phyloP scores from a whole-genome alignment of 2,888 invertebrate species.

The Herminia tarsipennalis region DNA sequence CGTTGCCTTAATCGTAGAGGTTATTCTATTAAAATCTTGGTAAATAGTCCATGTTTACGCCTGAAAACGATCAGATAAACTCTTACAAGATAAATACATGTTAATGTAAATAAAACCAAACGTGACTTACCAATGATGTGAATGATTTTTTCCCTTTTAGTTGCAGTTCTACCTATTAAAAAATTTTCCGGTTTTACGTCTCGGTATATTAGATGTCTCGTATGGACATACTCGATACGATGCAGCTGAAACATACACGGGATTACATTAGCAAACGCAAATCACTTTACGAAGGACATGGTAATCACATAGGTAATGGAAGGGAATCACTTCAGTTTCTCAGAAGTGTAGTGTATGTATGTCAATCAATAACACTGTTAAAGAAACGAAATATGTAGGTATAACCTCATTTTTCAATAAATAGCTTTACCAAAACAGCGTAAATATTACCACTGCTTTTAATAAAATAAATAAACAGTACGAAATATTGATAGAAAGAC shows the following conservation, averaged over 20 bases:
- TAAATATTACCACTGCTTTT: background rate
- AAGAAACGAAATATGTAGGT: too few species aligned
- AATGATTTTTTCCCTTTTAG: slow-evolving; percentile 99
- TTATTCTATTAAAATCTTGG: too few species aligned
- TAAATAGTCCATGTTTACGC: background rate
- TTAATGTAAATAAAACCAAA: background rate
- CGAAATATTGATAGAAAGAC: background rate
- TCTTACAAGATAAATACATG: background rate
- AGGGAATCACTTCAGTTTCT: too few species aligned
- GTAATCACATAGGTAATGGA: slow-evolving; percentile 22
- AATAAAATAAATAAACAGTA: slow-evolving; percentile 1
- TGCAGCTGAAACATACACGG: slow-evolving; percentile 90
- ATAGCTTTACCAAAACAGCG: too few species aligned
- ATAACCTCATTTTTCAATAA: too few species aligned
- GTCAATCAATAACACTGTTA: background rate
- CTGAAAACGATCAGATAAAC: background rate
- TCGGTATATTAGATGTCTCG: slow-evolving; percentile 99
- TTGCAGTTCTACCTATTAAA: slow-evolving; percentile 98
- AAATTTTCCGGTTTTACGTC: slow-evolving; percentile 99
- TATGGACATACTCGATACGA: slow-evolving; percentile 99
- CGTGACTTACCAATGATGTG: slow-evolving; percentile 95
- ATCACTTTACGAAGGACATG: slow-evolving; percentile 21
- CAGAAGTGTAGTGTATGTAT: too few species aligned
- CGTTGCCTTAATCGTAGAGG: too few species aligned
- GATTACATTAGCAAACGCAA: slow-evolving; percentile 19